Evolutionary conservation across 37 sponge, comb jelly and placozoan genomes (phyloP).

Genomic region (Axinella damicornis): DNA sequence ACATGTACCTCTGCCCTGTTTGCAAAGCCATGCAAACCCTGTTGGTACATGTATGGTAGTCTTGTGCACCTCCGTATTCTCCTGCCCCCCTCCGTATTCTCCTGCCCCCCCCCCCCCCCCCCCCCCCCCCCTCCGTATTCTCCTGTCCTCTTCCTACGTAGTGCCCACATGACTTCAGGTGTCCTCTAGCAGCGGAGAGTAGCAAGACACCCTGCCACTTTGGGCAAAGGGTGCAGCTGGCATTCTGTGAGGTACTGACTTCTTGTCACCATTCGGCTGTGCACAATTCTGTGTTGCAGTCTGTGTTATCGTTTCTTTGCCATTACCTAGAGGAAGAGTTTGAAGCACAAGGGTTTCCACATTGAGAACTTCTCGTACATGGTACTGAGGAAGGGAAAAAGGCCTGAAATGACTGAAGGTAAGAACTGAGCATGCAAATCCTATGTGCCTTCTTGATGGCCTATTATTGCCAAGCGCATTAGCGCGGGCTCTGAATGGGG

Average conservation of each 20-base stretch:
- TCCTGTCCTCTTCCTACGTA: slow-evolving; percentile 15
- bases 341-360: slow-evolving; percentile 54
- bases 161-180: slow-evolving; percentile 86
- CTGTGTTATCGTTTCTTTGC: neutral
- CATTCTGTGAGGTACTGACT: slow-evolving; percentile 62
- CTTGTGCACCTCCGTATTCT: too few species aligned
- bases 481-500: too few species aligned
- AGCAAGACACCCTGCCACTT: slow-evolving; percentile 62
- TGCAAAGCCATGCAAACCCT: too few species aligned
- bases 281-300: neutral
- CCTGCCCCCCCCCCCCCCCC: too few species aligned
- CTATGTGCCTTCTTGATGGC: too few species aligned
- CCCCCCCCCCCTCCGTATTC: neutral
- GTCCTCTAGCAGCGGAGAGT: slow-evolving; percentile 59
- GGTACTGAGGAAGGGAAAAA: slow-evolving; percentile 70
- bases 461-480: too few species aligned
- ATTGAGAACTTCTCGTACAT: slow-evolving; percentile 81
- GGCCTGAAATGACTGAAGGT: neutral
- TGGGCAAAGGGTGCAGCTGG: slow-evolving; percentile 81
- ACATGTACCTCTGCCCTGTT: too few species aligned
- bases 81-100: too few species aligned
- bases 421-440: neutral
- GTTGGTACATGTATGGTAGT: too few species aligned
- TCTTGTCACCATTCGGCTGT: neutral
- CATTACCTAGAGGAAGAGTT: slow-evolving; percentile 21